phyloP scores from a whole-genome alignment of 2,888 invertebrate species.

The Muschampia plurimacula region DNA sequence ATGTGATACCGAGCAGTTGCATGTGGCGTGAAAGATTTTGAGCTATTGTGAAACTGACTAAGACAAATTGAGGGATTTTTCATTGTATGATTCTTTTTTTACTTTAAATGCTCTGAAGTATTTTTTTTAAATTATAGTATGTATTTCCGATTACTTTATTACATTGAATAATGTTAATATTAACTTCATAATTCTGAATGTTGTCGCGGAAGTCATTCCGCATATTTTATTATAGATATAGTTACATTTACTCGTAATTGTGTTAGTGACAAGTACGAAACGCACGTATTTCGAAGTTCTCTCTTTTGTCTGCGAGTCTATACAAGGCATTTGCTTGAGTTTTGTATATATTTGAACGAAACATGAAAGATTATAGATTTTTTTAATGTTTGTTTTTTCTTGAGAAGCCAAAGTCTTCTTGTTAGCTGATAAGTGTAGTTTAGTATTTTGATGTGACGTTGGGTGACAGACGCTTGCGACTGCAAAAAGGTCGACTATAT shows the following conservation, averaged over 20 bases:
- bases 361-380: conserved; percentile 3
- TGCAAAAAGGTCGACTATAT: conserved; percentile 58
- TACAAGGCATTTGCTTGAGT: conserved; percentile 22
- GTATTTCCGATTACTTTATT: background rate
- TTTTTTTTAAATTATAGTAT: background rate
- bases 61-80: conserved; percentile 23
- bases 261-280: conserved; percentile 6
- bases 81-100: background rate
- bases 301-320: conserved; percentile 29
- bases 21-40: conserved; percentile 11
- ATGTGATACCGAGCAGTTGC: conserved; percentile 35
- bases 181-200: background rate
- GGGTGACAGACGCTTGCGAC: conserved; percentile 61
- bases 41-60: conserved; percentile 10
- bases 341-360: conserved; percentile 22
- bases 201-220: background rate
- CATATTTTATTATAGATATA: background rate
- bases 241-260: background rate
- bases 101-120: no score
- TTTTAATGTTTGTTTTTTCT: conserved; percentile 24
- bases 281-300: background rate
- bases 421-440: conserved; percentile 63
- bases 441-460: conserved; percentile 64
- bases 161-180: background rate
- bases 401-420: conserved; percentile 82